Evolutionary conservation across 2,113 vertebrate genomes (phyloP).

Genomic region (Hemicordylus capensis): DNA sequence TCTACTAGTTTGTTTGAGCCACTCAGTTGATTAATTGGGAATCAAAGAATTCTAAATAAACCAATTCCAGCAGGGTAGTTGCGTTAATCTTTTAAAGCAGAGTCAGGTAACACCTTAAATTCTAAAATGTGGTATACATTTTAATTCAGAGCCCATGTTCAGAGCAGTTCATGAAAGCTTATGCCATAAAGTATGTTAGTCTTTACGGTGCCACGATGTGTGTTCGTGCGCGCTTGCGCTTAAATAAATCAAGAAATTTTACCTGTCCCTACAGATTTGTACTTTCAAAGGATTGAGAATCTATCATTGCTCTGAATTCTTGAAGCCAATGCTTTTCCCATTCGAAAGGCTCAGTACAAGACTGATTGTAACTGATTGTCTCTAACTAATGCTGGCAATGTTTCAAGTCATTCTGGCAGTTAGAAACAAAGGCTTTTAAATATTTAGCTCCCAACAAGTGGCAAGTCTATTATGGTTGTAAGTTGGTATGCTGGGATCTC

Average conservation of each 20-base stretch:
- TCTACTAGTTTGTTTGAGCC: neutral
- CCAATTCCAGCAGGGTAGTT: neutral
- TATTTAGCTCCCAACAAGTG: neutral
- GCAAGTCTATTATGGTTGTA: neutral
- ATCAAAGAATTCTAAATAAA: neutral
- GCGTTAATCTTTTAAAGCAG: no score
- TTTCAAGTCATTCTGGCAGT: rapidly evolving
- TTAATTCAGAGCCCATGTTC: no score
- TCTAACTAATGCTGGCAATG: neutral
- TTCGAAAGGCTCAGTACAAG: neutral
- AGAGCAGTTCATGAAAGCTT: neutral
- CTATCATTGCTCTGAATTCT: neutral
- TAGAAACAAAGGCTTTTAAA: conserved; percentile 14
- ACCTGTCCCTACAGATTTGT: neutral
- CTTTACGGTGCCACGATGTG: neutral
- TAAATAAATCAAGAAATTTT: neutral
- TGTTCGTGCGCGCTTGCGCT: no score
- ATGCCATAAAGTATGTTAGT: neutral
- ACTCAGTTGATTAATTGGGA: neutral
- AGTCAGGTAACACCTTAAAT: no score
- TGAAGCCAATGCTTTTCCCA: neutral
- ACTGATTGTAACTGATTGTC: neutral
- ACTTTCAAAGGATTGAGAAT: neutral
- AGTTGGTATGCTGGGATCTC: neutral
- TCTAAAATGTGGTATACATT: no score